Evolutionary conservation across 1,140 invertebrate species (phyloP).

Genomic region (Nephotettix cincticeps): DNA sequence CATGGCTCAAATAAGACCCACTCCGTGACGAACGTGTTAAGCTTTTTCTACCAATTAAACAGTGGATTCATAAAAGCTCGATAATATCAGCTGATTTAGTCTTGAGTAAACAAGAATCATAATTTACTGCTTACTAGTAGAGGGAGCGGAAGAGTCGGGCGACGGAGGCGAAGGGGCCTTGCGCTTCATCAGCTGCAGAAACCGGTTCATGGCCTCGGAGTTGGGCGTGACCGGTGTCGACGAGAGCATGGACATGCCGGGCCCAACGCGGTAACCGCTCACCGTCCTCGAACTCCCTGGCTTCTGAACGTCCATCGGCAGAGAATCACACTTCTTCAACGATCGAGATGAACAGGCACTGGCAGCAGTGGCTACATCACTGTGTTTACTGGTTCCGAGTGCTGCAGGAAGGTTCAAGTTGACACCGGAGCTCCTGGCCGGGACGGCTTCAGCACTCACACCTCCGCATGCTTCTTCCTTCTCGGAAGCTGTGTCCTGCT

Average conservation of each 20-base stretch:
- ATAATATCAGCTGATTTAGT: no score
- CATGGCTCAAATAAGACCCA: no score
- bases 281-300: no score
- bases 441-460: background rate
- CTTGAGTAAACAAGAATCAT: no score
- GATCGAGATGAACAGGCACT: no score
- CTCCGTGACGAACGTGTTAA: no score
- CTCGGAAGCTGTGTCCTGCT: background rate
- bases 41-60: no score
- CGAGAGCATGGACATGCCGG: slow-evolving; percentile 18
- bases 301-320: no score
- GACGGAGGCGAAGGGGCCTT: background rate
- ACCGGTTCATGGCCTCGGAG: slow-evolving; percentile 20
- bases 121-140: slow-evolving; percentile 24
- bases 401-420: slow-evolving; percentile 10
- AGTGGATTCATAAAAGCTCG: no score
- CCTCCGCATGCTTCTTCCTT: slow-evolving; percentile 23
- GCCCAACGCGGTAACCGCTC: background rate
- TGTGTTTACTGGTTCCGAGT: background rate
- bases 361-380: background rate
- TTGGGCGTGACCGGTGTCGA: slow-evolving; percentile 11
- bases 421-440: background rate
- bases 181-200: slow-evolving; percentile 20
- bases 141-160: slow-evolving; percentile 4
- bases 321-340: background rate